These are phyloP conservation scores for Indri indri DNA, from an alignment of 2,113 vertebrate species.

Conservation along the genomic window DNA sequence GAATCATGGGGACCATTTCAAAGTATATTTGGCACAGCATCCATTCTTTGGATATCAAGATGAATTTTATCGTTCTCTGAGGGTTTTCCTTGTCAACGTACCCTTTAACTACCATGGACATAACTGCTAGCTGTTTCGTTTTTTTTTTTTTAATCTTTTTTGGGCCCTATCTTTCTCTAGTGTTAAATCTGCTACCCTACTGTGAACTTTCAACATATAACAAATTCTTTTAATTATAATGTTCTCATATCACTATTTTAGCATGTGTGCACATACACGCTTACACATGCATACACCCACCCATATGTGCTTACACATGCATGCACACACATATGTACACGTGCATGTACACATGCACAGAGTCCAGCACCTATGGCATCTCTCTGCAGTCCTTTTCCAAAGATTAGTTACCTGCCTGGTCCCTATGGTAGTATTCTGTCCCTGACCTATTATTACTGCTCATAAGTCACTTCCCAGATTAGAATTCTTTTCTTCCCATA, in stretches of 20 bases:
- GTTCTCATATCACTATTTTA: background rate
- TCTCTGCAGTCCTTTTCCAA: background rate
- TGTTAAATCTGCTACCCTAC: background rate
- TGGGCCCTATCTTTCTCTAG: background rate
- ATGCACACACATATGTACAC: background rate
- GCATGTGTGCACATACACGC: no score
- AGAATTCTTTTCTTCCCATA: constrained; percentile 57
- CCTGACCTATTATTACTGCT: background rate
- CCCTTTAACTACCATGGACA: background rate
- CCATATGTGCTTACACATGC: background rate
- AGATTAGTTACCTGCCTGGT: background rate
- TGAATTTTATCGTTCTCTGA: background rate
- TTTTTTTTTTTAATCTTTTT: background rate
- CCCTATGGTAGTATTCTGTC: background rate
- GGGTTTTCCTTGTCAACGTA: background rate
- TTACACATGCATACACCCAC: background rate
- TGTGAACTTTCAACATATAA: background rate
- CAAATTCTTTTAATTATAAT: background rate
- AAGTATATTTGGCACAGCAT: background rate
- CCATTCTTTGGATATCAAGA: background rate
- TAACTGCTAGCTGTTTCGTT: background rate
- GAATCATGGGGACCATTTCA: background rate
- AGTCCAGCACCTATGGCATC: background rate
- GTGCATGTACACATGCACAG: rapidly evolving
- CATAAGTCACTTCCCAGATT: constrained; percentile 26